A percentile compares a stretch with the other conserved stretches of the same genome.
Evolutionary conservation across 2,888 invertebrate species (phyloP).

Genomic region (Diarsia brunnea): DNA sequence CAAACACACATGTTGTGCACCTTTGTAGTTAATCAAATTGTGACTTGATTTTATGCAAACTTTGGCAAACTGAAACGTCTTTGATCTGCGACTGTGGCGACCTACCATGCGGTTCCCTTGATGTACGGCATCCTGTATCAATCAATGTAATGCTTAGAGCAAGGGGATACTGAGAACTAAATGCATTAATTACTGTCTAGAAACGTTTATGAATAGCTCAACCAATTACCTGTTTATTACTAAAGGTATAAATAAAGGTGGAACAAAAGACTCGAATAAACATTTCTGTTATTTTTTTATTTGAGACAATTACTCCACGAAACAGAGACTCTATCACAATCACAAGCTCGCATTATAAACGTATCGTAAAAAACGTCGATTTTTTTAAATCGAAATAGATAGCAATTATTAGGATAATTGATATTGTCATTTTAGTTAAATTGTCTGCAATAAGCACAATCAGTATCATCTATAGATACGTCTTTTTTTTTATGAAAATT

Average conservation of each 20-base stretch:
- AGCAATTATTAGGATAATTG: too few species aligned
- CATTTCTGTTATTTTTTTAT: too few species aligned
- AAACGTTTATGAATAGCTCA: not conserved
- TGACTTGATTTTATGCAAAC: not conserved
- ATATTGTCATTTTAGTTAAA: too few species aligned
- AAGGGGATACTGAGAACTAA: not conserved
- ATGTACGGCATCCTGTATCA: conserved; percentile 11
- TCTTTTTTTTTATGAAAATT: too few species aligned
- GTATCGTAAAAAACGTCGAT: not conserved
- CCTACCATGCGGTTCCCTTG: not conserved
- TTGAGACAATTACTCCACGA: too few species aligned
- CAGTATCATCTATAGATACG: too few species aligned
- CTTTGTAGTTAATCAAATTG: conserved; percentile 2
- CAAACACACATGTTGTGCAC: not conserved
- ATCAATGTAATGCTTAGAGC: not conserved
- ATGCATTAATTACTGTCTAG: not conserved
- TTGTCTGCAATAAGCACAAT: not conserved
- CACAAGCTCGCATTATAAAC: not conserved
- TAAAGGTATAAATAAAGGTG: not conserved
- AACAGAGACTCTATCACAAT: not conserved
- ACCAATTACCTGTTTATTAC: not conserved
- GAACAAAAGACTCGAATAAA: not conserved
- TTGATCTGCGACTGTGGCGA: conserved; percentile 16
- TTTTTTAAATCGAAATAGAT: too few species aligned
- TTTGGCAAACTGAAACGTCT: conserved; percentile 1